These are phyloP conservation scores for Eptatretus burgeri DNA, from an alignment of 2,113 vertebrate genomes.

Conservation along the genomic window DNA sequence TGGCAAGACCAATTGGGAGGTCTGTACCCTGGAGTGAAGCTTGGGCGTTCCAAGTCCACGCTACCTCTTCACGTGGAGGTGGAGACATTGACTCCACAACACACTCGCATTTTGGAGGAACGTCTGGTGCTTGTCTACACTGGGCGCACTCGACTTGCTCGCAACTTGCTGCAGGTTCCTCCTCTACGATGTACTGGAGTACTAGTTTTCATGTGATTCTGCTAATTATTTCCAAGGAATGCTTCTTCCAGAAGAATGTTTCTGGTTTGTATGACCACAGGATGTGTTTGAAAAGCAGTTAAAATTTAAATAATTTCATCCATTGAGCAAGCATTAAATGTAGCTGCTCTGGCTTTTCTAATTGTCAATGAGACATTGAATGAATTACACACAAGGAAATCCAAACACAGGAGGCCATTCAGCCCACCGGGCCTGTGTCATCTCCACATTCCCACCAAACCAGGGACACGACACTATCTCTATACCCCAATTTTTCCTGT, in stretches of 20 bases:
- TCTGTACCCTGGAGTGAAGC: conserved; percentile 47
- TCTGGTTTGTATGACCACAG: not conserved
- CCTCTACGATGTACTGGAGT: rapidly evolving
- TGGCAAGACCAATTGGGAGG: conserved; percentile 96
- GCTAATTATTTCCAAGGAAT: not conserved
- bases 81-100: conserved; percentile 23
- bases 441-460: too few species aligned
- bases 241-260: not conserved
- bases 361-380: not conserved
- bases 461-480: too few species aligned
- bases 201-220: not conserved
- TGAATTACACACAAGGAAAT: too few species aligned
- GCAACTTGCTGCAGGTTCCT: conserved; percentile 66
- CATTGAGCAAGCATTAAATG: not conserved
- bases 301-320: not conserved
- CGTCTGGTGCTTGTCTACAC: conserved; percentile 74
- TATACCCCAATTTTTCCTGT: too few species aligned
- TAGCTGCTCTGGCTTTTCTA: not conserved
- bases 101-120: conserved; percentile 27
- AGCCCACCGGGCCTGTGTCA: too few species aligned
- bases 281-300: too few species aligned
- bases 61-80: conserved; percentile 49
- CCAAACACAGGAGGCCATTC: too few species aligned
- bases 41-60: conserved; percentile 32
- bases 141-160: conserved; percentile 62